Conservation (phyloP, 2,888 invertebrate species). For the Leptothorax acervorum region DNA sequence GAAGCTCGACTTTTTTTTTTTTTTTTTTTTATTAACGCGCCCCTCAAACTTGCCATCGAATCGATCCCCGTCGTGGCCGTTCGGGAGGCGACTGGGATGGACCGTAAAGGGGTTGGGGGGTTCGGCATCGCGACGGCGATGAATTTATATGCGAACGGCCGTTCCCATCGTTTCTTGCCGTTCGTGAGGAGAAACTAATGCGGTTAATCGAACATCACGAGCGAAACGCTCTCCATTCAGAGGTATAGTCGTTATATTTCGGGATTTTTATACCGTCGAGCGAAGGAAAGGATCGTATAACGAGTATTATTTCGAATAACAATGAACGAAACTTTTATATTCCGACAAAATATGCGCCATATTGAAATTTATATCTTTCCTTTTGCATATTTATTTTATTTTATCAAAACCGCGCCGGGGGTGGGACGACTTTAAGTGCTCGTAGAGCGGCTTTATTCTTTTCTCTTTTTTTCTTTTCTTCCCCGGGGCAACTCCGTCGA, state of each 20-base stretch:
- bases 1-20: neutral
- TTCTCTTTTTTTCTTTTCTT: conserved; percentile 22
- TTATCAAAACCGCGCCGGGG: neutral
- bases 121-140: conserved; percentile 1
- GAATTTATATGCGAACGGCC: conserved; percentile 39
- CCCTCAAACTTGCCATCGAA: conserved; percentile 39
- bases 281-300: neutral
- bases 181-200: conserved; percentile 33
- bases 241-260: neutral
- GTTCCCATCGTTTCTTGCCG: neutral
- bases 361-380: neutral
- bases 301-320: neutral
- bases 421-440: conserved; percentile 24
- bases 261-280: neutral
- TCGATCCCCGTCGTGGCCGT: neutral
- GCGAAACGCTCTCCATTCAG: neutral
- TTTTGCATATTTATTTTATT: conserved; percentile 1
- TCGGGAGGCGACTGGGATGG: neutral
- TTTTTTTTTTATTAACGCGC: conserved; percentile 43
- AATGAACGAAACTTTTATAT: neutral
- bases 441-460: conserved; percentile 23
- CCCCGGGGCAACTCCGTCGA: conserved; percentile 4
- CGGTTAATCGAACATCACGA: conserved; percentile 32
- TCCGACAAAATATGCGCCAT: neutral
- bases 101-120: neutral